phyloP scores from a whole-genome alignment of 2,113 vertebrate species.

The Microcebus griseorufus region DNA sequence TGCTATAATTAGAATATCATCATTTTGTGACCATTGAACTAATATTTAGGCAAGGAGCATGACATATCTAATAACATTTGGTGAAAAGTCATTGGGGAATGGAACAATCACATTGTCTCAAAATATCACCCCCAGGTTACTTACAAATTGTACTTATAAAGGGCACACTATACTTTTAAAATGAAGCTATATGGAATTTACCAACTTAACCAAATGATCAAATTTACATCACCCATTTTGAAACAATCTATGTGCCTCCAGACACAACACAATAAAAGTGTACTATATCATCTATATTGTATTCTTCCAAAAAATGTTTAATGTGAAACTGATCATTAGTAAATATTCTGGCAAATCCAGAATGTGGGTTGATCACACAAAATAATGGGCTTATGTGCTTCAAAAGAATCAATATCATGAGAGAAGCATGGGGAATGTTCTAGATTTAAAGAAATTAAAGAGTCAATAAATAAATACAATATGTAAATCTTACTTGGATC shows the following conservation, averaged over 20 bases:
- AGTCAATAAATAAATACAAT: neutral
- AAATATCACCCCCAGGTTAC: neutral
- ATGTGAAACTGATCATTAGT: neutral
- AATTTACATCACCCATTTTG: neutral
- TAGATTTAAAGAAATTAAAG: neutral
- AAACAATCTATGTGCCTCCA: neutral
- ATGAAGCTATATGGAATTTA: neutral
- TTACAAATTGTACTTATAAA: neutral
- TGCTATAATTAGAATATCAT: neutral
- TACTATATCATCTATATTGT: neutral
- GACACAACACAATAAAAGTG: neutral
- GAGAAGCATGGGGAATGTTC: neutral
- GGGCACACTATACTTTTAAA: neutral
- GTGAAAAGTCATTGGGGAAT: neutral
- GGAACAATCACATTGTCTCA: neutral
- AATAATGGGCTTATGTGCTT: neutral
- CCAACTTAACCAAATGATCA: neutral
- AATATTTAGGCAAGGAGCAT: neutral
- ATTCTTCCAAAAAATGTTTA: neutral
- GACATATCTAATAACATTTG: neutral
- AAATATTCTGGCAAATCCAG: neutral
- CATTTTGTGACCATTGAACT: neutral
- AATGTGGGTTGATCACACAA: neutral
- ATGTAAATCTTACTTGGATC: neutral
- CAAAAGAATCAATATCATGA: neutral